A percentile compares a stretch with the other conserved stretches of the same genome.
Evolutionary conservation across 1,140 invertebrate genomes (phyloP).

Genomic region (Drosophila ambigua): DNA sequence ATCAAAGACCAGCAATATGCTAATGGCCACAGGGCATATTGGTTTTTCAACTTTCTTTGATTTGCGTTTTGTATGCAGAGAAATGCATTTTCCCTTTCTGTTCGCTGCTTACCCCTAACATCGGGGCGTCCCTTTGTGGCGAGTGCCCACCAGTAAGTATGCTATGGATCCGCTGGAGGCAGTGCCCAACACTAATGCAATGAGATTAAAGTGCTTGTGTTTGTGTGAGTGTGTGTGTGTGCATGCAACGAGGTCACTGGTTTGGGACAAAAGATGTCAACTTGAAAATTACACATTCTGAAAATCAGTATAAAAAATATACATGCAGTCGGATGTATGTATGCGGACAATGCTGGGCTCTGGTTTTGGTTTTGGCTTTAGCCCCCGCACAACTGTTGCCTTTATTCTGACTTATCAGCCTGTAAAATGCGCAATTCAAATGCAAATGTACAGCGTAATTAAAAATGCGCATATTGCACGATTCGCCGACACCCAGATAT

Average conservation of each 20-base stretch:
- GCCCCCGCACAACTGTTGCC: conserved; percentile 60
- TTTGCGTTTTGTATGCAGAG: conserved; percentile 17
- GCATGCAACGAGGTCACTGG: conserved; percentile 70
- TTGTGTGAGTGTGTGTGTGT: conserved; percentile 26
- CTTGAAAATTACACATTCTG: conserved; percentile 78
- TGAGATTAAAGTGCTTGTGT: conserved; percentile 24
- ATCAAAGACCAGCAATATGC: no score
- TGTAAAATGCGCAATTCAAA: conserved; percentile 81
- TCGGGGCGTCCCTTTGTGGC: conserved; percentile 19
- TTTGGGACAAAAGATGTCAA: conserved; percentile 80
- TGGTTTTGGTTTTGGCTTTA: conserved; percentile 50
- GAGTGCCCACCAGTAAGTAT: conserved; percentile 41
- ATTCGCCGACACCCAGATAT: conserved; percentile 4
- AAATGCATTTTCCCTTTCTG: conserved; percentile 28
- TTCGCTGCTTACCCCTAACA: background rate
- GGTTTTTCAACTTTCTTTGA: conserved; percentile 56
- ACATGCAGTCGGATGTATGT: conserved; percentile 6
- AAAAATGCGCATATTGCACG: conserved; percentile 66
- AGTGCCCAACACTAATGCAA: conserved; percentile 40
- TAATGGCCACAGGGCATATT: conserved; percentile 21
- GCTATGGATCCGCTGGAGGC: conserved; percentile 19
- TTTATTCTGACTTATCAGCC: conserved; percentile 77
- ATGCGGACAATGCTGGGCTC: conserved; percentile 2
- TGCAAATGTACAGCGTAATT: conserved; percentile 81
- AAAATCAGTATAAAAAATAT: conserved; percentile 57